Percentiles rank a stretch among this genome's conserved stretches.
Evolutionary conservation across 2,888 invertebrate species (phyloP).

Genomic region (Torymus auratus): DNA sequence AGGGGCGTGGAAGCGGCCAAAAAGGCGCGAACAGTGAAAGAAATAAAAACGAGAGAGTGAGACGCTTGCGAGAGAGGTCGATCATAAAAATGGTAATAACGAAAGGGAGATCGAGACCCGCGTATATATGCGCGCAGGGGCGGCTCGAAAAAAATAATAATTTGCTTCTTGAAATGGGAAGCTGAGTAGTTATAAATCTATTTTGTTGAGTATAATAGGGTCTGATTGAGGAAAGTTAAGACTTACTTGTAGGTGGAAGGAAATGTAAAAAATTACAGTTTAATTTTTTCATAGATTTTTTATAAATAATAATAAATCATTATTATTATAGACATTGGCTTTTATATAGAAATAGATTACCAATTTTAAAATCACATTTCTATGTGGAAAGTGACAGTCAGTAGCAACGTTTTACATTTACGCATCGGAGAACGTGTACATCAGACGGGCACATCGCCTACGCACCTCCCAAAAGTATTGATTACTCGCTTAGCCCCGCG

Average conservation of each 20-base stretch:
- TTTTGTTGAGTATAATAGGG: slow-evolving; percentile 4
- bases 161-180: slow-evolving; percentile 22
- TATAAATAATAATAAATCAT: no score
- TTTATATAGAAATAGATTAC: no score
- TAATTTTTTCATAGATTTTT: no score
- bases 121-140: background rate
- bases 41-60: slow-evolving; percentile 1
- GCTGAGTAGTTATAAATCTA: slow-evolving; percentile 6
- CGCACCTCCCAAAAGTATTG: slow-evolving; percentile 74
- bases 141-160: slow-evolving; percentile 20
- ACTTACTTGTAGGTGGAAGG: no score
- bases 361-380: no score
- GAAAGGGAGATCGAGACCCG: slow-evolving; percentile 20
- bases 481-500: slow-evolving; percentile 70
- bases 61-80: slow-evolving; percentile 21
- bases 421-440: background rate
- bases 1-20: background rate
- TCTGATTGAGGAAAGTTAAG: background rate
- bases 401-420: no score
- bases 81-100: slow-evolving; percentile 48
- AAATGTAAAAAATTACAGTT: no score
- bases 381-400: no score
- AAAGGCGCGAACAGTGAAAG: slow-evolving; percentile 13
- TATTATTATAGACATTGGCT: no score
- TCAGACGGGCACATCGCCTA: slow-evolving; percentile 67